These are phyloP conservation scores for Raja brachyura DNA, from an alignment of 2,113 vertebrate genomes.

Conservation along the genomic window DNA sequence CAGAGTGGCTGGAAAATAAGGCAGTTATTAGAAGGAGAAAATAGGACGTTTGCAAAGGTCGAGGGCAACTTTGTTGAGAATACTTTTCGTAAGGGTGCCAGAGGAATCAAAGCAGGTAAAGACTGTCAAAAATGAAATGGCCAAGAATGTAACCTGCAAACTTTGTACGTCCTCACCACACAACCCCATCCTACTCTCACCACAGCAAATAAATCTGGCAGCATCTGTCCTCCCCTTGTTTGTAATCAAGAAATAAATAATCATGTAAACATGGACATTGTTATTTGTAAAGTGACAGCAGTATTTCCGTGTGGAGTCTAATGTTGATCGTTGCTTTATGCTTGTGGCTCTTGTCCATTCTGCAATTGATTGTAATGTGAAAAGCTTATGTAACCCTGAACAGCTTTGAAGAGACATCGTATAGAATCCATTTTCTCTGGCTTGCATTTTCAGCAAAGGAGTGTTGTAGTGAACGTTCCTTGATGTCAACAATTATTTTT, in stretches of 20 bases:
- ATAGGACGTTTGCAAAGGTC: neutral
- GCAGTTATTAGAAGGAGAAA: neutral
- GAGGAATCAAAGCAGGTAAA: neutral
- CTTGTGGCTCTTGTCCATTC: neutral
- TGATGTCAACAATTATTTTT: neutral
- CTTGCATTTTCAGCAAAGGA: neutral
- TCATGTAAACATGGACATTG: neutral
- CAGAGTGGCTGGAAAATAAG: neutral
- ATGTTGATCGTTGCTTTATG: neutral
- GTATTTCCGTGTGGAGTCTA: neutral
- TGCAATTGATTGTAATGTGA: neutral
- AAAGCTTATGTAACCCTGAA: neutral
- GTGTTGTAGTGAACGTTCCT: neutral
- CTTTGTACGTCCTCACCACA: neutral
- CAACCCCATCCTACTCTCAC: too few relatives aligned
- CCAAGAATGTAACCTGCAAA: neutral
- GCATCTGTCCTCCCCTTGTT: neutral
- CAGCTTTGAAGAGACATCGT: neutral
- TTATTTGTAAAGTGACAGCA: neutral
- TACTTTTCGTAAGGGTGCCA: neutral
- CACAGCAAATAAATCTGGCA: neutral
- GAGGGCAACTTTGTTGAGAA: neutral
- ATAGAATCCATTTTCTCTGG: neutral
- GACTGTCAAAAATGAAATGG: neutral
- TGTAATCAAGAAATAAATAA: neutral